Evolutionary conservation across 2,797 vertebrate species (phyloP).

Genomic region (Centroberyx gerrardi): DNA sequence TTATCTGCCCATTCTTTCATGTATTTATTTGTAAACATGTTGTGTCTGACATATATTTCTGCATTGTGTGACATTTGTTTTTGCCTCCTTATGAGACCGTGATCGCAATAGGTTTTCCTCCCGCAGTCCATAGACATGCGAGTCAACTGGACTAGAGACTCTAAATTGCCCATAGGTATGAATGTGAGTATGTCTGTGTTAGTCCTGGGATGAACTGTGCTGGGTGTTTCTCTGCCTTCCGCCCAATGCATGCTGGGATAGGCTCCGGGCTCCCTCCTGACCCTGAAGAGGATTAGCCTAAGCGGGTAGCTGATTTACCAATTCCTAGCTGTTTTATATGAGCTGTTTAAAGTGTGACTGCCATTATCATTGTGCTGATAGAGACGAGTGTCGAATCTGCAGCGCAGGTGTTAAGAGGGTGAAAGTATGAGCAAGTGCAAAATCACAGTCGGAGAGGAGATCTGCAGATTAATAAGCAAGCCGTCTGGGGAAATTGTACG

Average conservation of each 20-base stretch:
- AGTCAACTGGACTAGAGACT: too few relatives aligned
- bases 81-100: too few relatives aligned
- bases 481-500: constrained; percentile 18
- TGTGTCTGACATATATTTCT: too few relatives aligned
- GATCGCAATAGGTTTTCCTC: too few relatives aligned
- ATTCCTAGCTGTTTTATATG: constrained; percentile 40
- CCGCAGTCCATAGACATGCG: too few relatives aligned
- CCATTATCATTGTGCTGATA: constrained; percentile 28
- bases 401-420: constrained; percentile 32
- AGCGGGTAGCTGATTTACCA: constrained; percentile 7
- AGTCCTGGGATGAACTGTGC: background rate
- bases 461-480: constrained; percentile 15
- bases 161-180: background rate
- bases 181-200: constrained; percentile 11
- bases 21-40: too few relatives aligned
- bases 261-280: constrained; percentile 21
- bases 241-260: constrained; percentile 12
- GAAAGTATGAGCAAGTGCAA: constrained; percentile 31
- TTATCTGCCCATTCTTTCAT: too few relatives aligned
- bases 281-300: constrained; percentile 41
- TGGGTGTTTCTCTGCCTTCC: too few relatives aligned
- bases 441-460: constrained; percentile 18
- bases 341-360: constrained; percentile 49
- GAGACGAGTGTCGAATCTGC: constrained; percentile 22
- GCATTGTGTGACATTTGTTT: too few relatives aligned